Base-by-base conservation (phyloP, 2,113 vertebrate genomes). In the Irena cyanogastra region DNA sequence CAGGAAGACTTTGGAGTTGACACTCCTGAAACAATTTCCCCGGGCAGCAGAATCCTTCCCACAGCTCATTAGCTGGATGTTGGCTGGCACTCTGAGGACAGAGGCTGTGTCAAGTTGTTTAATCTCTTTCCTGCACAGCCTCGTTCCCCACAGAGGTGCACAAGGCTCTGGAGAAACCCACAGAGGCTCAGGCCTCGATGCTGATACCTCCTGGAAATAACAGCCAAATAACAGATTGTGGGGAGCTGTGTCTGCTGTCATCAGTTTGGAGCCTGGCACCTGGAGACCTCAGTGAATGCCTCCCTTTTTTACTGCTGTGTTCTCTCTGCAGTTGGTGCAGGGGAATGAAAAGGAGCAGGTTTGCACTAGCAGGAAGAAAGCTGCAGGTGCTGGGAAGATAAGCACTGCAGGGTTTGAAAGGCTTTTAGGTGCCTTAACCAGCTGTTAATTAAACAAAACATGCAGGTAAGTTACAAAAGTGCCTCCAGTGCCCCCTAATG, bases 401-500 rank as follows among this genome's bases (percentile, higher is more conserved):
- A 95, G 63, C 26, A 21, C 60, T 72, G 79, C 45, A 63, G 83
- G 42, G 28, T 70, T 80, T 83, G 63, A 80, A 93, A 76, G 61
- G 64, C 39, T 94, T 92, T 59, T 35, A 63, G 54, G 71, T 54
- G 79, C 39, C 52, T 89, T 92, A 92, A 90, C 76, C 76, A 66
- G 47, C 33, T 75, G 72, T 66, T 93, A 96, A 96, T 87, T 89
- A 81, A 81, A 33, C 39, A 71, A 78, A 81, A 37, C 39, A 39
- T 12, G 24, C 20, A 31, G 41, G 26, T 56, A 9, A 80, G 52
- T 85, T 84, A 59, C 63, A 17, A 44, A 92, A 95, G 78, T 72
- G 53, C 22, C 30, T 88, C 75, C 88, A 92, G 82, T 94, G 94
- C 92, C 57, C 90, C 79, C 88, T 85, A 92, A 91, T 57, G 75